Percentiles rank a stretch among this genome's conserved stretches.
These are phyloP conservation scores for Chironomus riparius DNA, from an alignment of 2,888 invertebrate species.

Conservation along the genomic window DNA sequence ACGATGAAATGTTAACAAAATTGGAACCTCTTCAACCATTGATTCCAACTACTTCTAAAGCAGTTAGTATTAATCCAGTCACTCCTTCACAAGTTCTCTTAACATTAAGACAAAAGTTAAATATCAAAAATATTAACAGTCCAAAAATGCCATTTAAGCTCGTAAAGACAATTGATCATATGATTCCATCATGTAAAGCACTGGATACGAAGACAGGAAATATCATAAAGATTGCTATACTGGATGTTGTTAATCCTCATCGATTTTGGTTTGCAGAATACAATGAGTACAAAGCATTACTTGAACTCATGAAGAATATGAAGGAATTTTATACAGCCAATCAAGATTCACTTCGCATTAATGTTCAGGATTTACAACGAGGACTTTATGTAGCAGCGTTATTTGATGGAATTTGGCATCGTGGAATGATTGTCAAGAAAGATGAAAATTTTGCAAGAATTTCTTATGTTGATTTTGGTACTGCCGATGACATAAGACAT, in stretches of 20 bases:
- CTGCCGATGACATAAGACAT: neutral
- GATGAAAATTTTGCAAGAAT: neutral
- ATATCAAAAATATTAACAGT: too few relatives aligned
- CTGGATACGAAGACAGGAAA: conserved; percentile 68
- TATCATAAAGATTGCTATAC: conserved; percentile 63
- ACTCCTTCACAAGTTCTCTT: too few relatives aligned
- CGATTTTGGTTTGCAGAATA: conserved; percentile 6
- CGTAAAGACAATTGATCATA: neutral
- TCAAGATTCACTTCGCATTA: neutral
- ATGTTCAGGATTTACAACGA: neutral
- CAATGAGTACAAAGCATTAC: neutral
- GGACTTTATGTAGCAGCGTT: neutral
- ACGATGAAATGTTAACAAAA: too few relatives aligned
- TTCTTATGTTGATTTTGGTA: neutral
- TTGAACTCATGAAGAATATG: neutral
- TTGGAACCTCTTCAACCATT: too few relatives aligned
- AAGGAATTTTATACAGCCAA: neutral
- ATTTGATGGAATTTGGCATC: neutral
- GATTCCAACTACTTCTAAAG: too few relatives aligned
- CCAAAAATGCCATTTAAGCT: neutral
- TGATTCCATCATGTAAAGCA: neutral
- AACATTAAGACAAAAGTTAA: too few relatives aligned
- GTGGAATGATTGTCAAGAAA: neutral
- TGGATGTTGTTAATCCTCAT: conserved; percentile 54
- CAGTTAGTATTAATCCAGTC: too few relatives aligned